Evolutionary conservation across 1,140 invertebrate species (phyloP).

Genomic region (Drosophila littoralis): DNA sequence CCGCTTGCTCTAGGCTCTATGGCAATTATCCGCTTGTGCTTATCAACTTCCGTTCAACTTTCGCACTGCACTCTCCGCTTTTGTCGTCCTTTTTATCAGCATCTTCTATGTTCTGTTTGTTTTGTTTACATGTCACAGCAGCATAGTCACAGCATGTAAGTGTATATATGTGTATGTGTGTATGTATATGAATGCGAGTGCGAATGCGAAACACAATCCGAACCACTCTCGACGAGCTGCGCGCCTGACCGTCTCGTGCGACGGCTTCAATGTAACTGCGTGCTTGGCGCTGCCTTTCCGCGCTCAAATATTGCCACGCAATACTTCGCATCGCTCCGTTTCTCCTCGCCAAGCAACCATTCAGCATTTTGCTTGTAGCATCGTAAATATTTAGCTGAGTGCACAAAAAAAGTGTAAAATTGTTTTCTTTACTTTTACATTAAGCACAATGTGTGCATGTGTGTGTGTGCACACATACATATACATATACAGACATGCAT

Average conservation of each 20-base stretch:
- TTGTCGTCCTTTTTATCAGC: slow-evolving; percentile 58
- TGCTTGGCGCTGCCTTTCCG: slow-evolving; percentile 50
- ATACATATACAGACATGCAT: neutral
- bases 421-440: slow-evolving; percentile 1
- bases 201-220: slow-evolving; percentile 25
- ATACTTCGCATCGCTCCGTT: slow-evolving; percentile 6
- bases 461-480: neutral
- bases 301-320: slow-evolving; percentile 68
- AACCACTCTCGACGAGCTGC: slow-evolving; percentile 25
- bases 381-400: slow-evolving; percentile 22
- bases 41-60: slow-evolving; percentile 64
- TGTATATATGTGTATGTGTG: neutral
- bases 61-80: slow-evolving; percentile 48
- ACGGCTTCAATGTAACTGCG: slow-evolving; percentile 71
- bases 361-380: slow-evolving; percentile 26
- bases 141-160: slow-evolving; percentile 28
- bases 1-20: neutral
- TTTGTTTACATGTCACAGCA: slow-evolving; percentile 38
- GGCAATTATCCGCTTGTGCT: slow-evolving; percentile 18
- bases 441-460: neutral
- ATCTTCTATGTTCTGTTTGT: slow-evolving; percentile 27
- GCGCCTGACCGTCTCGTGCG: slow-evolving; percentile 53
- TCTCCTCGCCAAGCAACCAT: neutral
- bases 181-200: neutral
- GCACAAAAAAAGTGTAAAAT: slow-evolving; percentile 4